phyloP scores from a whole-genome alignment of 2,797 vertebrate genomes.

The Cossypha niveicapilla region DNA sequence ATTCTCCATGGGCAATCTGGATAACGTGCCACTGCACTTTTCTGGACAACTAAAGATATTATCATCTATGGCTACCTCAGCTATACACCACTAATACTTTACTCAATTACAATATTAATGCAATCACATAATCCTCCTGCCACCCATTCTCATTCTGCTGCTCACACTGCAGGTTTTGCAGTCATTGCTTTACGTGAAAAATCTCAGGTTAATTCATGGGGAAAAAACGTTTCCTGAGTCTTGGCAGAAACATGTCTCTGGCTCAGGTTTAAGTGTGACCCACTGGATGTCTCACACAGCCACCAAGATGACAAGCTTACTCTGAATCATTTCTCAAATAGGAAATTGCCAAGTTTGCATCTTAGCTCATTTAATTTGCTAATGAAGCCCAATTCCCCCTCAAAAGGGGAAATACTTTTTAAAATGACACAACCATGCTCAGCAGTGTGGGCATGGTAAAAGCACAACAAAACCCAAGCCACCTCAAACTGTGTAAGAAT shows the following conservation, averaged over 20 bases:
- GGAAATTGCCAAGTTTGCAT: not conserved
- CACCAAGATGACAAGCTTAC: not conserved
- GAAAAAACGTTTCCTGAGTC: not conserved
- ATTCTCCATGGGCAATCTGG: not conserved
- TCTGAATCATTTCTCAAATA: not conserved
- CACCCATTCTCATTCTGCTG: not conserved
- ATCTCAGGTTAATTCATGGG: not conserved
- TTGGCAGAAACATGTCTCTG: not conserved
- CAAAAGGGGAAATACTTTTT: not conserved
- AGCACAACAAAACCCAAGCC: not conserved
- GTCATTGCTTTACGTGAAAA: not conserved
- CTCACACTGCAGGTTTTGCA: not conserved
- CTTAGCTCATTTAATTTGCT: constrained; percentile 22
- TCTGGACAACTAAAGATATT: not conserved
- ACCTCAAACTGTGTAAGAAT: not conserved
- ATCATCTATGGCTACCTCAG: not conserved
- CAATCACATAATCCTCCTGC: not conserved
- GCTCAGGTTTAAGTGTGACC: not conserved
- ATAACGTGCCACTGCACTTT: not conserved
- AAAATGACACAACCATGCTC: not conserved
- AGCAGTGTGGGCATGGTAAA: not conserved
- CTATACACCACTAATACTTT: not conserved
- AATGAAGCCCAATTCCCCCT: not conserved
- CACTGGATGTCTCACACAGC: not conserved
- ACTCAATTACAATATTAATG: not conserved